Base-by-base conservation (phyloP, 1,140 invertebrate genomes). In the Mizuhopecten yessoensis region DNA sequence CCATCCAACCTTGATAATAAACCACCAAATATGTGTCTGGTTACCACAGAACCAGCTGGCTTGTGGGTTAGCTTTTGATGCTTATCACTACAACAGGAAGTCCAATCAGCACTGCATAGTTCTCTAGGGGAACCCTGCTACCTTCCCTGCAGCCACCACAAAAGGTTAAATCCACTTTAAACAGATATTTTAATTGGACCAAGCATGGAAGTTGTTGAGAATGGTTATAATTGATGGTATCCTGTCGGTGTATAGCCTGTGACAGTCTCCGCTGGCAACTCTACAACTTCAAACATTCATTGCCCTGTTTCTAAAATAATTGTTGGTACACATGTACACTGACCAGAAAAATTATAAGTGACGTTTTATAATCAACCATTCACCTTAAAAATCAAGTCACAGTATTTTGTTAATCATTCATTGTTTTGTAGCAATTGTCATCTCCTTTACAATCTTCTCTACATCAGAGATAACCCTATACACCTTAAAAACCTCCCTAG, bases 91-190 rank as follows among this genome's bases (percentile, higher is more conserved):
- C 57, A 29, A 75, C 57, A 75, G 57, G 57, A 75, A 75, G 57
- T 75, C n/a, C 23, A 75, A 75, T 75, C 57, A 75, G 57, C 57
- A 29, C 57, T 75, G 57, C 57, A 75, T 75, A 75, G 57, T 75
- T 75, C 57, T 75, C 57, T 75, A n/a, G n/a, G 57, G 42, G 57
- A 20, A 75, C 57, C 57, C 57, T 75, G 57, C 57, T 75, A 75
- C 57, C 57, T 75, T 75, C 57, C 57, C 57, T 5, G 57, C 57
- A 75, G 57, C 57, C 57, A 75, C 57, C 57, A 75, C 57, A 75
- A 75, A 75, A 75, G 57, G 57, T 75, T 75, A 75, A 75, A 75
- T 75, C 57, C 57, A 75, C 57, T 75, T 75, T 75, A 75, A 75
- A 45, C n/a, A 75, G 57, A 75, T 75, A 75, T 75, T 75, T 49